Evolutionary conservation across 1,140 invertebrate genomes (phyloP).

Genomic region (Drosophila lacertosa): DNA sequence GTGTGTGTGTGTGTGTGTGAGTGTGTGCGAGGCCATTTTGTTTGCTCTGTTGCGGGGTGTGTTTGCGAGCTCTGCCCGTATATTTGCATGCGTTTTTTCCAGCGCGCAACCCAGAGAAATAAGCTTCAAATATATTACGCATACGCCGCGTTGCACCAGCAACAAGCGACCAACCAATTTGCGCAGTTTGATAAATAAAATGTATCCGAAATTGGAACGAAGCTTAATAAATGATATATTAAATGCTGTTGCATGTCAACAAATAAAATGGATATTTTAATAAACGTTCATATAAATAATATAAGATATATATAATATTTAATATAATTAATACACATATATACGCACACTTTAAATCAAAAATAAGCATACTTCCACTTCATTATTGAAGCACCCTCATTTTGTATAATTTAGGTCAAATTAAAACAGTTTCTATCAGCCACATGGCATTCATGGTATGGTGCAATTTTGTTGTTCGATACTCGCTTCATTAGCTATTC

Average conservation of each 20-base stretch:
- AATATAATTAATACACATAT: no score
- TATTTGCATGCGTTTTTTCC: slow-evolving; percentile 62
- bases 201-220: slow-evolving; percentile 1
- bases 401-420: not conserved
- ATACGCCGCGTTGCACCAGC: slow-evolving; percentile 35
- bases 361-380: no score
- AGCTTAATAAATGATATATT: not conserved
- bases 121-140: slow-evolving; percentile 42
- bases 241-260: not conserved
- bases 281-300: no score
- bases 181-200: slow-evolving; percentile 6
- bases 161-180: slow-evolving; percentile 19
- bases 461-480: slow-evolving; percentile 13
- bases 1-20: slow-evolving; percentile 17
- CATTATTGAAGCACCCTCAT: no score
- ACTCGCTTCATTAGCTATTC: slow-evolving; percentile 70
- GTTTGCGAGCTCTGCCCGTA: slow-evolving; percentile 17
- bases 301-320: no score
- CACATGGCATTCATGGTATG: not conserved
- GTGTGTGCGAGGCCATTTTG: slow-evolving; percentile 46
- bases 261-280: not conserved
- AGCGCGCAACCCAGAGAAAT: slow-evolving; percentile 14
- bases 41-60: slow-evolving; percentile 39
- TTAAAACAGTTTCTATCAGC: not conserved
- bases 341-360: no score